Evolutionary conservation across 2,888 invertebrate genomes (phyloP).

Genomic region (Octonoba sinensis): DNA sequence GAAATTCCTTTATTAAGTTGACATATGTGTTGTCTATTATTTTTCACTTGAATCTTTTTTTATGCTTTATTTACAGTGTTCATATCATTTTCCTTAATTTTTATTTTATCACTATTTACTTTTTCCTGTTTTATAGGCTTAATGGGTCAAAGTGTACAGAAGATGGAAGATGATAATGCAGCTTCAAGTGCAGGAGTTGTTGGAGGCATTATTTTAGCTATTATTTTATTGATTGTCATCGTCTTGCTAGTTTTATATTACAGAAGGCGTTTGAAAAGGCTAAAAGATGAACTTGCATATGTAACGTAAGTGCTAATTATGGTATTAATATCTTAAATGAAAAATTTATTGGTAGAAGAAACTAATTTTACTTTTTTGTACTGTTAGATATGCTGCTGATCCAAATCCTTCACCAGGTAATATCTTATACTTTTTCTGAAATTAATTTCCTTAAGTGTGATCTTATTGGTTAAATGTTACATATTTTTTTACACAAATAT

Average conservation of each 20-base stretch:
- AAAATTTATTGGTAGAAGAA: neutral
- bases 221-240: constrained; percentile 77
- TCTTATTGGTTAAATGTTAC: neutral
- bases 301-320: constrained; percentile 80
- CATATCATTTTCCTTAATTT: neutral
- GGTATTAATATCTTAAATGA: neutral
- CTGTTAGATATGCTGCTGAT: constrained; percentile 63
- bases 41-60: neutral
- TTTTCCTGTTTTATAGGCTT: constrained; percentile 18
- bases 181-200: constrained; percentile 73
- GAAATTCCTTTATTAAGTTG: too few species aligned
- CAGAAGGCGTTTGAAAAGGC: constrained; percentile 82
- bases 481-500: too few species aligned
- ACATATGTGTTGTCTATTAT: too few species aligned
- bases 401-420: constrained; percentile 74
- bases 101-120: neutral
- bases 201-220: constrained; percentile 77
- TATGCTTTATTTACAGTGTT: neutral
- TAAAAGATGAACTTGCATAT: constrained; percentile 89
- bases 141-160: constrained; percentile 59
- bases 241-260: constrained; percentile 82
- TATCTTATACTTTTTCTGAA: neutral
- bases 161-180: constrained; percentile 39
- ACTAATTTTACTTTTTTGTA: constrained; percentile 4
- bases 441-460: neutral